A percentile compares a stretch with the other conserved stretches of the same genome.
These are phyloP conservation scores for Dromococcyx pavoninus DNA, from an alignment of 2,797 vertebrate species.

Conservation along the genomic window DNA sequence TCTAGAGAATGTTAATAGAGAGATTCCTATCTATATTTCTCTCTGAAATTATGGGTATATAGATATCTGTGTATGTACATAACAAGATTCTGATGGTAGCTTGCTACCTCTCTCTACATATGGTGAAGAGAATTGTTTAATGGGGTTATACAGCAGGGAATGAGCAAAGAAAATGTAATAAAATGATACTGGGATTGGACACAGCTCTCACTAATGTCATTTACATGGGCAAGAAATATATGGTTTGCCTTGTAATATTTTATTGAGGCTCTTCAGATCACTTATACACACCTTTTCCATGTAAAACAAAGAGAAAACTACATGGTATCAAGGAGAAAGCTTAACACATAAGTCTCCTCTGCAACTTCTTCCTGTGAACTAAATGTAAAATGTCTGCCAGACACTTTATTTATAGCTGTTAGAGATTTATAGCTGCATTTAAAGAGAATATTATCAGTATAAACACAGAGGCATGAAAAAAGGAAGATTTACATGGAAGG, in stretches of 20 bases:
- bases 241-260: neutral
- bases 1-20: neutral
- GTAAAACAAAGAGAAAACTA: neutral
- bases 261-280: neutral
- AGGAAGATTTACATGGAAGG: neutral
- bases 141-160: neutral
- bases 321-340: neutral
- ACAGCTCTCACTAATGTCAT: slow-evolving; percentile 18
- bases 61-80: neutral
- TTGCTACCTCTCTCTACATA: neutral
- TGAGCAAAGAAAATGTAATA: slow-evolving; percentile 18
- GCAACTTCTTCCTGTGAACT: neutral
- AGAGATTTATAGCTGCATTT: slow-evolving; percentile 17
- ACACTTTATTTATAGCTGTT: neutral
- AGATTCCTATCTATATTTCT: neutral
- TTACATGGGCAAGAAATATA: neutral
- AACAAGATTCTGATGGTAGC: neutral
- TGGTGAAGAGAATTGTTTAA: neutral
- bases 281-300: neutral
- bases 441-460: slow-evolving; percentile 7
- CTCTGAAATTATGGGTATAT: neutral
- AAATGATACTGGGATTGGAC: neutral
- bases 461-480: slow-evolving; percentile 2
- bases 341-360: neutral
- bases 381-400: slow-evolving; percentile 30